Evolutionary conservation across 2,888 invertebrate genomes (phyloP).

Genomic region (Pristionchus arcanus): DNA sequence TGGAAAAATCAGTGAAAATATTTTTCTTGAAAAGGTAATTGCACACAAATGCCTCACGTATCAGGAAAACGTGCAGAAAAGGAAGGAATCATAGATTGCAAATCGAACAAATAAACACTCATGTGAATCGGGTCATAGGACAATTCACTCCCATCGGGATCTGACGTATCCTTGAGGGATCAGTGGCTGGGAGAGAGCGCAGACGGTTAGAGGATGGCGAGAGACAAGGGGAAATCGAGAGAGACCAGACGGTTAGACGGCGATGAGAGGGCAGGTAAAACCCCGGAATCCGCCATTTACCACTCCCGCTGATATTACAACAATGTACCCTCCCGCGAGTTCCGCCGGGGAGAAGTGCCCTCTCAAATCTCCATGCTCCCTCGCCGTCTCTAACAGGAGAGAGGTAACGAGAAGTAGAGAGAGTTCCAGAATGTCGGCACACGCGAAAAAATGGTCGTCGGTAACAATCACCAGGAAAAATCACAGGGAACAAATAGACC

Average conservation of each 20-base stretch:
- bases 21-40: too few relatives aligned
- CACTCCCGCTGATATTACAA: conserved; percentile 24
- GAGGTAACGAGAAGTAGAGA: background rate
- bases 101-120: background rate
- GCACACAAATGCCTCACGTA: too few relatives aligned
- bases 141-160: background rate
- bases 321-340: conserved; percentile 15
- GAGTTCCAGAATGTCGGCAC: background rate
- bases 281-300: background rate
- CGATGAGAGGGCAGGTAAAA: background rate
- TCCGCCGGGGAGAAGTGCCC: background rate
- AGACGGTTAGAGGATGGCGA: background rate
- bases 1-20: background rate
- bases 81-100: background rate
- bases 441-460: background rate
- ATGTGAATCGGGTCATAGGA: background rate
- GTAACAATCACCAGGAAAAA: background rate
- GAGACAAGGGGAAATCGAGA: too few relatives aligned
- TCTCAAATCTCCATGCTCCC: background rate
- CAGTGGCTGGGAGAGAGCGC: background rate
- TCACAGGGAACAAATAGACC: background rate
- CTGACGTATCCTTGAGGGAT: conserved; percentile 2
- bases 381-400: background rate
- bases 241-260: background rate
- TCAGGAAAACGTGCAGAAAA: background rate